Evolutionary conservation across 1,140 invertebrate genomes (phyloP), one percentile per base, ranked within the genome.

Genomic region (Myzus persicae): DNA sequence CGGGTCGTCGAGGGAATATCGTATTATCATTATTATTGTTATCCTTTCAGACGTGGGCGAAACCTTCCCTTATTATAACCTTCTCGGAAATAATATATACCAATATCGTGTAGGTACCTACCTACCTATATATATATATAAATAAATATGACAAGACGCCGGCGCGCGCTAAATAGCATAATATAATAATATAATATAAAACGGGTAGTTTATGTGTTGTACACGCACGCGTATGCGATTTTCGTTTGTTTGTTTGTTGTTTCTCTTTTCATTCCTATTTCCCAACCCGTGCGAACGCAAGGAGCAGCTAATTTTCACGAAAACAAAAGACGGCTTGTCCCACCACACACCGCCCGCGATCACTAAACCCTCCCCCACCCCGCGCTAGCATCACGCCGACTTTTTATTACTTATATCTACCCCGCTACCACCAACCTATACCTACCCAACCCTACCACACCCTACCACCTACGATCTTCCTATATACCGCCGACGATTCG

Each of bases 41-140:
- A 90, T 90, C 89, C 51, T 91, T 91, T 91, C 59, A 44, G 67
- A 31, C 84, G 42, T 42, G 42, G 84, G 40, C 88, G 67, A 92
- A 82, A 92, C 91, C 67, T 76, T 91, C 40, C 59, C 59, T n/a
- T 31, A 67, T 14, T n/a, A n/a, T n/a, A n/a, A 76, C 59, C 59
- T 76, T 90, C 88, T 90, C 46, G 89, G 89, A 67, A 90, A 51
- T n/a, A 90, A 42, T 26, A 85, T 42, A 51, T 51, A 51, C 48
- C 48, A 24, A 44, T 24, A 67, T 59, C 89, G 38, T 11, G 89
- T 51, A 51, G 48, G 46, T 48, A 48, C 46, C 42, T 48, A 20
- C 46, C 48, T 51, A 51, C 48, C 22, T 24, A 22, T 51, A 51
- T 48, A 48, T 3, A 24, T 22, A 7, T 22, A 14, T 51, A 51